Evolutionary conservation across 2,888 invertebrate genomes (phyloP), one percentile per base, ranked within the genome.

Genomic region (Acrobasis suavella): DNA sequence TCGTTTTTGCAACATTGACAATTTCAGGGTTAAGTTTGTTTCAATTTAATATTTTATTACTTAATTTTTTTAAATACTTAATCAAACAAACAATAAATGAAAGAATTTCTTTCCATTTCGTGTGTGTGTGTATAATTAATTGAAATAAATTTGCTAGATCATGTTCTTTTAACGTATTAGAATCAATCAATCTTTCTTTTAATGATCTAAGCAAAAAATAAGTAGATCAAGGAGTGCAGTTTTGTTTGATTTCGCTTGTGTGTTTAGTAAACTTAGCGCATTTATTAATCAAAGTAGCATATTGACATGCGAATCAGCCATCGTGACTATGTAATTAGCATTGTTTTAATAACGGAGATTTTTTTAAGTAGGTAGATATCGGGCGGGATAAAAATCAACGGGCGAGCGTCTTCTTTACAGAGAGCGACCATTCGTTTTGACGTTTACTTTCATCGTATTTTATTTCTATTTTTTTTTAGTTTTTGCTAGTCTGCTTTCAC

Each of bases 401-500:
- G 42, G 2, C 22, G 22, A 22, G 22, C 22, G 22, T 22, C 22
- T 22, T 22, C 32, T 32, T 32, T 2, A 32, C 32, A 32, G 7
- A 42, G 42, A 50, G 7, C 17, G 10, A 56, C 16, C 0, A 17
- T 39, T 55, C 55, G 16, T 64, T 56, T 58, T 42, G 38, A 59
- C 50, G 16, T 60, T 60, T 60, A 69, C 66, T 67, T 67, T 58
- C 15, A 15, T 54, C 15, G 55, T 22, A n/a, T n/a, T 50, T 22
- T 52, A 54, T 46, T 61, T 22, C 10, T 52, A 54, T 46, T 61
- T 39, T 14, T 38, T 60, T 60, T 60, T 38, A 17, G 10, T 63
- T 60, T 60, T 37, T 60, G 38, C 68, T 60, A 64, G 62, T 63
- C 71, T 72, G 69, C 71, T 71, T 78, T 77, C 77, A 72, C 73